A percentile compares a stretch with the other conserved stretches of the same genome.
These are phyloP conservation scores for Drosophila fungiperda DNA, from an alignment of 2,888 invertebrate genomes.

Conservation along the genomic window DNA sequence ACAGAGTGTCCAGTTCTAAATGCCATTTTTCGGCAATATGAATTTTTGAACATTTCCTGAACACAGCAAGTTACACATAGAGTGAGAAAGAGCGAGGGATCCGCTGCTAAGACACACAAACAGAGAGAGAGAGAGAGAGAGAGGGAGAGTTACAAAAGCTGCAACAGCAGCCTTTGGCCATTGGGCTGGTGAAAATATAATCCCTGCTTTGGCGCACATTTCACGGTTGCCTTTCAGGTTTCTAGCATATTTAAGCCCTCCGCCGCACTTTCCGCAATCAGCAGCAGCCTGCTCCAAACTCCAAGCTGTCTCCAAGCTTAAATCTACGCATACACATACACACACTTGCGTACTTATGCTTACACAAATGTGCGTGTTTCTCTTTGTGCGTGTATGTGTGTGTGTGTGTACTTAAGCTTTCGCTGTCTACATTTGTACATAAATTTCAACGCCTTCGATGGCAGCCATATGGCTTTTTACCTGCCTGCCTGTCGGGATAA, in stretches of 20 bases:
- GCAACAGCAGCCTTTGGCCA: slow-evolving; percentile 31
- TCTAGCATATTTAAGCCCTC: slow-evolving; percentile 53
- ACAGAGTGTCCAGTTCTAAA: slow-evolving; percentile 38
- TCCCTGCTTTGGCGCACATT: slow-evolving; percentile 63
- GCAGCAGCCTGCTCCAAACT: slow-evolving; percentile 12
- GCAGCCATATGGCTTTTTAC: slow-evolving; percentile 37
- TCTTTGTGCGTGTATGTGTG: slow-evolving; percentile 6
- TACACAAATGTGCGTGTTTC: slow-evolving; percentile 11
- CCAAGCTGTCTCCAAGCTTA: slow-evolving; percentile 26
- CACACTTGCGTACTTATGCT: slow-evolving; percentile 3
- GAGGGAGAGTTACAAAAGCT: slow-evolving; percentile 4
- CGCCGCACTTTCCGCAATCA: slow-evolving; percentile 11
- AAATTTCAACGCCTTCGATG: slow-evolving; percentile 54
- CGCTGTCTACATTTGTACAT: slow-evolving; percentile 29
- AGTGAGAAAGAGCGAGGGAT: not conserved
- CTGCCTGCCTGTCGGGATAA: slow-evolving; percentile 33
- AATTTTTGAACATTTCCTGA: slow-evolving; percentile 55
- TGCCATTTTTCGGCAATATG: slow-evolving; percentile 58
- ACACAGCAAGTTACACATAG: not conserved
- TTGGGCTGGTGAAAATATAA: slow-evolving; percentile 43
- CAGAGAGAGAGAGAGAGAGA: not conserved
- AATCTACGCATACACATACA: slow-evolving; percentile 1
- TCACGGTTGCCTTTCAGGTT: slow-evolving; percentile 49
- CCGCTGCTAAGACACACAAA: not conserved
- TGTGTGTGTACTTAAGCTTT: slow-evolving; percentile 18